Conservation (phyloP, 2,888 invertebrate species). For the Leucania comma region DNA sequence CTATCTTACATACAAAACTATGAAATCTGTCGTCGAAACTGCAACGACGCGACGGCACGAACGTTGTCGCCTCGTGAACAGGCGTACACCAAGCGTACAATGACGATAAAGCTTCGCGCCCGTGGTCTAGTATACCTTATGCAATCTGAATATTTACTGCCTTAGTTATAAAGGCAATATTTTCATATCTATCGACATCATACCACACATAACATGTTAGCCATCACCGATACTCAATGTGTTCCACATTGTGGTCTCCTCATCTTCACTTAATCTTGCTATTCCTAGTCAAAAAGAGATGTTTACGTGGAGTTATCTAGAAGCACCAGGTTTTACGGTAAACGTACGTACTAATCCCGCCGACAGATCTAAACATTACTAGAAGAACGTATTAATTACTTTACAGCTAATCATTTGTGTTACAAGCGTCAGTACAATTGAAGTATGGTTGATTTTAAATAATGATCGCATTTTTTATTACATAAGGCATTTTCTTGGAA, state of each 20-base stretch:
- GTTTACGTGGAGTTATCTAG: conserved; percentile 28
- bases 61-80: too few relatives aligned
- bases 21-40: too few relatives aligned
- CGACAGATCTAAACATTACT: conserved; percentile 44
- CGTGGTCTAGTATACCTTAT: too few relatives aligned
- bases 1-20: too few relatives aligned
- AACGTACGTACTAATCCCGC: conserved; percentile 33
- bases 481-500: too few relatives aligned
- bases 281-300: conserved; percentile 13
- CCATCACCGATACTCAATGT: conserved; percentile 41
- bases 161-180: neutral
- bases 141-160: neutral
- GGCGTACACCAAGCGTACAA: too few relatives aligned
- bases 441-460: conserved; percentile 1
- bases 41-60: too few relatives aligned
- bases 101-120: too few relatives aligned
- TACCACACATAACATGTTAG: conserved; percentile 33
- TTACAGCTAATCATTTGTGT: conserved; percentile 44
- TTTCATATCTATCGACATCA: conserved; percentile 32
- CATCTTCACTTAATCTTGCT: conserved; percentile 5
- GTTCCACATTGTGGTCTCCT: conserved; percentile 1
- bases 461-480: neutral
- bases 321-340: conserved; percentile 46
- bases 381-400: conserved; percentile 37
- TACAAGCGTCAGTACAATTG: conserved; percentile 9